A percentile compares a stretch with the other conserved stretches of the same genome.
phyloP scores from a whole-genome alignment of 1,140 invertebrate genomes.

The Drosophila novamexicana region DNA sequence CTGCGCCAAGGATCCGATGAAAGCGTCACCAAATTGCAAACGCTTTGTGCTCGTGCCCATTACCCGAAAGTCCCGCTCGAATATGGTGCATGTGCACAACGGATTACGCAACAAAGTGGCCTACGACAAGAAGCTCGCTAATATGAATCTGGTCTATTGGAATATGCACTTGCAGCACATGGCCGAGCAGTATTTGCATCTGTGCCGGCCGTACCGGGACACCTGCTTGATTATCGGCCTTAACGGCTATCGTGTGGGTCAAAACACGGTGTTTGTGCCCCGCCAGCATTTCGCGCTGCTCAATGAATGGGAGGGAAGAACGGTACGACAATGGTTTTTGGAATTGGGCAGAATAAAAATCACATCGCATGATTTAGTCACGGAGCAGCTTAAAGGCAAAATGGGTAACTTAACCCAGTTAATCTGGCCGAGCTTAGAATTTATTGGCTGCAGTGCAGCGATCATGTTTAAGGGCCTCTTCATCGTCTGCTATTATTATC shows the following conservation, averaged over 20 bases:
- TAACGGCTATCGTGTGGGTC: constrained; percentile 7
- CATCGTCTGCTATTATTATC: constrained; percentile 51
- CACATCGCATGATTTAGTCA: background rate
- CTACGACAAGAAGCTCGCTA: constrained; percentile 7
- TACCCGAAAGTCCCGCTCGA: background rate
- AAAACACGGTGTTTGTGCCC: constrained; percentile 24
- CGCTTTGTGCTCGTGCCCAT: constrained; percentile 11
- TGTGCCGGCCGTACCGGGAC: constrained; percentile 28
- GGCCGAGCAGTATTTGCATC: constrained; percentile 40
- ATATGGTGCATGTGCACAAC: constrained; percentile 39
- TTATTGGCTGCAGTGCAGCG: constrained; percentile 39
- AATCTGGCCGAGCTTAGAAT: constrained; percentile 36
- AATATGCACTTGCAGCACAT: constrained; percentile 34
- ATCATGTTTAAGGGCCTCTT: constrained; percentile 45
- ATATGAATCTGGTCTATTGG: constrained; percentile 56
- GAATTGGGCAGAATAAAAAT: background rate
- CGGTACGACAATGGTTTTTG: constrained; percentile 35
- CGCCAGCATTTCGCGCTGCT: background rate
- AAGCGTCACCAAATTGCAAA: constrained; percentile 9
- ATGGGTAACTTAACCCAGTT: constrained; percentile 14
- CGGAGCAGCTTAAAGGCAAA: background rate
- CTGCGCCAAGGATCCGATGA: background rate
- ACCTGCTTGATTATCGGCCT: constrained; percentile 37
- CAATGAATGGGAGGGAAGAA: constrained; percentile 31
- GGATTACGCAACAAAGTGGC: constrained; percentile 46